phyloP scores from a whole-genome alignment of 2,888 invertebrate genomes.

The Drosophila suboccidentalis region DNA sequence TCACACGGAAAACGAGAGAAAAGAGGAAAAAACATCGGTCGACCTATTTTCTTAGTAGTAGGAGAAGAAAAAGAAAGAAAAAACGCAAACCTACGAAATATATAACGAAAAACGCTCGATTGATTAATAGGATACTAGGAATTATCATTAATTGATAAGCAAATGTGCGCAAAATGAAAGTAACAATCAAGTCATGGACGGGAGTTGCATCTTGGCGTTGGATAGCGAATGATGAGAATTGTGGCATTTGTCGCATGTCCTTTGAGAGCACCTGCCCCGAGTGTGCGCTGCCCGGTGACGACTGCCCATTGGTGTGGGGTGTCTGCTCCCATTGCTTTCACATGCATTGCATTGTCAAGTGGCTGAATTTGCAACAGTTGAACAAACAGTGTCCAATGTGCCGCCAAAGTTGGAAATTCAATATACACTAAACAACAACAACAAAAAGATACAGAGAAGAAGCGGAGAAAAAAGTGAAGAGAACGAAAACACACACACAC shows the following conservation, averaged over 20 bases:
- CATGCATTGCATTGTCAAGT: slow-evolving; percentile 99
- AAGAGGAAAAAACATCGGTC: slow-evolving; percentile 51
- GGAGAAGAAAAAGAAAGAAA: slow-evolving; percentile 48
- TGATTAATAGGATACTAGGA: slow-evolving; percentile 12
- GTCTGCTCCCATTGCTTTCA: slow-evolving; percentile 99
- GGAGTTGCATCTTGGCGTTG: slow-evolving; percentile 99
- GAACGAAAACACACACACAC: slow-evolving; percentile 22
- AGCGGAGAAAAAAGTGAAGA: slow-evolving; percentile 23
- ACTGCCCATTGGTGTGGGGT: slow-evolving; percentile 99
- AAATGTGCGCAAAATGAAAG: slow-evolving; percentile 84
- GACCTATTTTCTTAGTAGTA: slow-evolving; percentile 72
- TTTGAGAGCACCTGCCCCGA: slow-evolving; percentile 99
- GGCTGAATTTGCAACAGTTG: slow-evolving; percentile 96
- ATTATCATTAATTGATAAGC: slow-evolving; percentile 46
- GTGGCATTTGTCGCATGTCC: slow-evolving; percentile 99
- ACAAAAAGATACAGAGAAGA: slow-evolving; percentile 17
- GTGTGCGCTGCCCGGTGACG: slow-evolving; percentile 98
- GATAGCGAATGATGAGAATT: slow-evolving; percentile 99
- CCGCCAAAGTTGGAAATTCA: slow-evolving; percentile 99
- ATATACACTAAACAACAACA: slow-evolving; percentile 88
- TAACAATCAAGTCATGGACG: slow-evolving; percentile 89
- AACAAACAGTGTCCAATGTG: slow-evolving; percentile 98
- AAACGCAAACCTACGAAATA: slow-evolving; percentile 52
- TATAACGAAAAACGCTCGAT: slow-evolving; percentile 56
- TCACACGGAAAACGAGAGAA: slow-evolving; percentile 14